phyloP scores from a whole-genome alignment of 2,797 vertebrate genomes.

The Remorina albescens region DNA sequence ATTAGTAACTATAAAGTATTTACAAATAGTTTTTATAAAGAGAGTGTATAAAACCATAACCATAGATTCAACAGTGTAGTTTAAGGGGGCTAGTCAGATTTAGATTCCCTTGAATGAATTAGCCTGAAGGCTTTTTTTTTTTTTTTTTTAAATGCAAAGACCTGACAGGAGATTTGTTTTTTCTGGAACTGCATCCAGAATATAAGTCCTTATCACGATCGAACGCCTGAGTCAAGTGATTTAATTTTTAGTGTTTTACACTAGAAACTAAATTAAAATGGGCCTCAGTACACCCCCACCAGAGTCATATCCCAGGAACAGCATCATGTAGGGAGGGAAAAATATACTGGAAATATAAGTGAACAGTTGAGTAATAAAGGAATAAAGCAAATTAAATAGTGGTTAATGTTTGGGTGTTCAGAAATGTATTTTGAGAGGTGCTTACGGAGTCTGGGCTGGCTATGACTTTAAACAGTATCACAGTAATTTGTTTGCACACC shows the following conservation, averaged over 20 bases:
- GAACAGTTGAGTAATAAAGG: not conserved
- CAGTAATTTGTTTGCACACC: not conserved
- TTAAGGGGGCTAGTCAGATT: not conserved
- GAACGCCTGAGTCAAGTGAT: not conserved
- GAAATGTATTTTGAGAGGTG: not conserved
- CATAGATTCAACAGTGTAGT: not conserved
- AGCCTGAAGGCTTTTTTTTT: not conserved
- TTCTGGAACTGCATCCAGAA: slow-evolving; percentile 1
- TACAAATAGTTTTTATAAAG: too few species aligned
- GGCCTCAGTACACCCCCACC: not conserved
- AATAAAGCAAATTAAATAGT: not conserved
- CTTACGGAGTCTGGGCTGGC: not conserved
- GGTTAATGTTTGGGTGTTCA: not conserved
- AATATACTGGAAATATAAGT: not conserved
- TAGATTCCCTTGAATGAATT: not conserved
- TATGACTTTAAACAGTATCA: not conserved
- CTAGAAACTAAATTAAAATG: slow-evolving; percentile 11
- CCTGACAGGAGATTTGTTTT: not conserved
- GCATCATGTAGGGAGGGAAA: not conserved
- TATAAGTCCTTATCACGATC: not conserved
- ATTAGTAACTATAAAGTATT: too few species aligned
- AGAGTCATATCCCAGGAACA: not conserved
- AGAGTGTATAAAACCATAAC: too few species aligned
- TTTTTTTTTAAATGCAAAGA: not conserved
- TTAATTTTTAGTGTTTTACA: not conserved